Conservation (phyloP, 2,797 vertebrate genomes). For the Brachyrhaphis roseni region DNA sequence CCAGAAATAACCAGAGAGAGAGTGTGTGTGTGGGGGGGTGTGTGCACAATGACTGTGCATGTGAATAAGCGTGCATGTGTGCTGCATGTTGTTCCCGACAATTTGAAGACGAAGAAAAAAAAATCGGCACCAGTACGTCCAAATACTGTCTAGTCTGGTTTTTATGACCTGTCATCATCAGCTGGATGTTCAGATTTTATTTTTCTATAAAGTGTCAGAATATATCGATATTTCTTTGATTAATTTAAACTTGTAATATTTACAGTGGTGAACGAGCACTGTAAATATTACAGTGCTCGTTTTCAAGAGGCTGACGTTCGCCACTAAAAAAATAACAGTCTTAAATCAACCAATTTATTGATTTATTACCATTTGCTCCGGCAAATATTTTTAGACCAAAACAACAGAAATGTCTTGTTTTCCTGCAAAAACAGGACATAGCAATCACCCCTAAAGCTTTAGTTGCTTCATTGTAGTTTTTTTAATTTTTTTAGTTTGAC, state of each 20-base stretch:
- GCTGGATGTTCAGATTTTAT: constrained; percentile 71
- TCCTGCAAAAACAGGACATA: background rate
- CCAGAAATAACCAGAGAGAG: background rate
- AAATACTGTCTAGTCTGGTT: constrained; percentile 36
- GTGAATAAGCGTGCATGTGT: background rate
- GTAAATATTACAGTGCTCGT: too few relatives aligned
- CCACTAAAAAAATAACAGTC: constrained; percentile 1
- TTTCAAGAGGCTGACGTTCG: constrained; percentile 8
- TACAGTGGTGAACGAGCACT: constrained; percentile 55
- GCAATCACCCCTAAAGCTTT: constrained; percentile 1
- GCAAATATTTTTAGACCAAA: constrained; percentile 1
- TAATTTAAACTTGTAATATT: constrained; percentile 73
- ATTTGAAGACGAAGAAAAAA: background rate
- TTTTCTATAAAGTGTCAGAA: constrained; percentile 68
- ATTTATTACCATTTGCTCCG: background rate
- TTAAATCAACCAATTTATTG: background rate
- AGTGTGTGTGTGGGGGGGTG: background rate
- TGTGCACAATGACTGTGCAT: constrained; percentile 6
- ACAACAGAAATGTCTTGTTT: background rate
- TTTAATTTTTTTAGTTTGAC: constrained; percentile 49
- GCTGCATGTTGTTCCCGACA: constrained; percentile 27
- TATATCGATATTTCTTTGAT: constrained; percentile 53
- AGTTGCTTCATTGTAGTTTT: constrained; percentile 25
- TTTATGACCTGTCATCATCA: constrained; percentile 47
- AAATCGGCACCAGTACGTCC: constrained; percentile 21